Percentiles rank a stretch among this genome's conserved stretches.
phyloP scores from a whole-genome alignment of 1,140 invertebrate species.

The Adelges cooleyi region DNA sequence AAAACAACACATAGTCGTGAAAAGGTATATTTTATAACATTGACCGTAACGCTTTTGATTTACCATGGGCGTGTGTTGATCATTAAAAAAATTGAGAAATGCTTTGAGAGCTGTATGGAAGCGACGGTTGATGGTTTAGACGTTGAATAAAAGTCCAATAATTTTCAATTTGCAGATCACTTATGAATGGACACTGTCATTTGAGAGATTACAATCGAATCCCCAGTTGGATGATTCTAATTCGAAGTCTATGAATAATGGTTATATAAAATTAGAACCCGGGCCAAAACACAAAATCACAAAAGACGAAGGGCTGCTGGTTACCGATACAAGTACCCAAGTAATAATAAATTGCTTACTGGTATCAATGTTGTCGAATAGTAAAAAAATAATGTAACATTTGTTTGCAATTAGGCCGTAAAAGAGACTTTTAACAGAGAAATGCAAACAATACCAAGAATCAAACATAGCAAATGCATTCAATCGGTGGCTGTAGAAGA shows the following conservation, averaged over 20 bases:
- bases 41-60: no score
- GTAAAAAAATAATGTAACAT: no score
- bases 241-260: background rate
- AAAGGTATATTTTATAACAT: no score
- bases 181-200: conserved; percentile 10
- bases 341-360: background rate
- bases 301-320: background rate
- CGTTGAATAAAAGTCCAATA: no score
- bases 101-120: no score
- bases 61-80: no score
- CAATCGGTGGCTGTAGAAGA: background rate
- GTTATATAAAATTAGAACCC: conserved; percentile 14
- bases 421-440: background rate
- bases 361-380: no score
- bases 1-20: background rate
- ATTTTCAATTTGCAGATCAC: background rate
- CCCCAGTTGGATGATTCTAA: background rate
- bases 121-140: no score
- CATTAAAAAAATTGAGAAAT: no score
- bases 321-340: background rate
- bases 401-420: background rate
- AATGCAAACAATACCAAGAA: conserved; percentile 9
- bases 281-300: background rate
- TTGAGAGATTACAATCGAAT: background rate
- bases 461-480: conserved; percentile 13